These are phyloP conservation scores for Holotrichia oblita DNA, from an alignment of 1,140 invertebrate species.

Conservation along the genomic window DNA sequence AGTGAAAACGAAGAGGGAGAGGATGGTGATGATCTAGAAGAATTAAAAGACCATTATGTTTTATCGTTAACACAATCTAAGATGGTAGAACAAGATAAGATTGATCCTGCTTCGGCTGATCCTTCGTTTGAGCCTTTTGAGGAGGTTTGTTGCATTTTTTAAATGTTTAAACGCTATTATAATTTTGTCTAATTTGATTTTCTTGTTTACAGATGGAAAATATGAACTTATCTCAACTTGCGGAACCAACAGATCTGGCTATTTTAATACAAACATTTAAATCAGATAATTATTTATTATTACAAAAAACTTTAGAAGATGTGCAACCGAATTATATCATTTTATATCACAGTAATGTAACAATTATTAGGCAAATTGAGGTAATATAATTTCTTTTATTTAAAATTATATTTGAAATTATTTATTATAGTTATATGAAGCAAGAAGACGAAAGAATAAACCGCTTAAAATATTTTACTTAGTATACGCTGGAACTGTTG, in stretches of 20 bases:
- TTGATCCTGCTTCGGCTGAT: background rate
- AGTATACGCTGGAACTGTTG: slow-evolving; percentile 88
- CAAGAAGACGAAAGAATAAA: slow-evolving; percentile 71
- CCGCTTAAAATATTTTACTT: slow-evolving; percentile 86
- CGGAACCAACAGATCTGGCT: slow-evolving; percentile 65
- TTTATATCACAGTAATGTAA: slow-evolving; percentile 90
- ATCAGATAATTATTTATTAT: slow-evolving; percentile 73
- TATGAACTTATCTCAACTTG: slow-evolving; percentile 70
- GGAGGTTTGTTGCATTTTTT: slow-evolving; percentile 16
- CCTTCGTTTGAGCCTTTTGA: background rate
- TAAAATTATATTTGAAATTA: background rate
- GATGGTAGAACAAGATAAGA: slow-evolving; percentile 49
- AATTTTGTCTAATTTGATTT: slow-evolving; percentile 66
- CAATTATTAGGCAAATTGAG: slow-evolving; percentile 88
- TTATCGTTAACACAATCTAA: slow-evolving; percentile 72
- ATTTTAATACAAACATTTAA: slow-evolving; percentile 82
- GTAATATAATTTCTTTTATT: slow-evolving; percentile 60
- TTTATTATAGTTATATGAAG: slow-evolving; percentile 65
- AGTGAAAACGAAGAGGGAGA: slow-evolving; percentile 44
- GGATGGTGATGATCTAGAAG: slow-evolving; percentile 60
- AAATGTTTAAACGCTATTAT: slow-evolving; percentile 54
- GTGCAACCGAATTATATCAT: slow-evolving; percentile 85
- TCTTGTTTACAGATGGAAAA: slow-evolving; percentile 74
- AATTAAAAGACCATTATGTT: slow-evolving; percentile 72
- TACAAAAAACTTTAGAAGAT: slow-evolving; percentile 72